These are phyloP conservation scores for Cotesia congregata DNA, from an alignment of 2,888 invertebrate species.

Conservation along the genomic window DNA sequence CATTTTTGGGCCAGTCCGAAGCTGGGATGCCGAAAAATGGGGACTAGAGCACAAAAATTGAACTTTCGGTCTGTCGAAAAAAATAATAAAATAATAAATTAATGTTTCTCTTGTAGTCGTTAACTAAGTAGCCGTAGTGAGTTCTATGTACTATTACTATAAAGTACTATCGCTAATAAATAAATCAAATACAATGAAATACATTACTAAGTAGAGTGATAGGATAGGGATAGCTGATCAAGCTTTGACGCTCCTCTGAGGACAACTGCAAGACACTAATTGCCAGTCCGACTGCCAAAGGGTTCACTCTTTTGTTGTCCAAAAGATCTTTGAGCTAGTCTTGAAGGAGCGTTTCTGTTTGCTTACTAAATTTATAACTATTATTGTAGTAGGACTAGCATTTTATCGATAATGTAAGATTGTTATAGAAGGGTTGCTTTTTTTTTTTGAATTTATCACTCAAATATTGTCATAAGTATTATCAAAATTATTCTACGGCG, in stretches of 20 bases:
- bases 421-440: constrained; percentile 37
- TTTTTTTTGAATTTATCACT: no score
- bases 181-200: constrained; percentile 3
- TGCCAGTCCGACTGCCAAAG: no score
- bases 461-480: no score
- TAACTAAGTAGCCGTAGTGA: constrained; percentile 66
- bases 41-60: constrained; percentile 46
- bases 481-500: no score
- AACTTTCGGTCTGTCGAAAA: constrained; percentile 51
- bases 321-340: not conserved
- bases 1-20: constrained; percentile 54
- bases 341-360: constrained; percentile 46
- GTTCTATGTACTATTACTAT: constrained; percentile 63
- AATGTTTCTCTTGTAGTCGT: constrained; percentile 66
- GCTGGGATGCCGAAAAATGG: constrained; percentile 62
- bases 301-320: not conserved
- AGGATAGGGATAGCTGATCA: constrained; percentile 41
- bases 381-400: constrained; percentile 58
- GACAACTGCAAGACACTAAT: no score
- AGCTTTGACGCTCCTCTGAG: no score
- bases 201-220: constrained; percentile 46
- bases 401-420: constrained; percentile 58
- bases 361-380: constrained; percentile 62
- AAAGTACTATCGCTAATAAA: constrained; percentile 34
- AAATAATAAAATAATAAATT: constrained; percentile 49